These are phyloP conservation scores for Gymnodraco acuticeps DNA, from an alignment of 2,797 vertebrate species.

Conservation along the genomic window DNA sequence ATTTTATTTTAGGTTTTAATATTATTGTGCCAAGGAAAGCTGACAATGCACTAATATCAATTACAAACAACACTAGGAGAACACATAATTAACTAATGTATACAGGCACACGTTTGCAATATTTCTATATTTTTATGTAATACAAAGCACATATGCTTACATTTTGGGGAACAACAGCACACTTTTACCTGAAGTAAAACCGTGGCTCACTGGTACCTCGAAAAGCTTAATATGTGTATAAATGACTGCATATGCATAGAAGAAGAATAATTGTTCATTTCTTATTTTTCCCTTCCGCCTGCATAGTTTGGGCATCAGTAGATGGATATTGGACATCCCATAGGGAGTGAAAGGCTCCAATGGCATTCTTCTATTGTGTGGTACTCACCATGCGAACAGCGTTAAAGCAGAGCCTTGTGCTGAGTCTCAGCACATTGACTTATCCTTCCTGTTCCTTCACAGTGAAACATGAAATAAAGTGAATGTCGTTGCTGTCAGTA, in stretches of 20 bases:
- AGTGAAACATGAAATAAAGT: slow-evolving; percentile 14
- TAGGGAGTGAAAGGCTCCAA: neutral
- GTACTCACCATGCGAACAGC: neutral
- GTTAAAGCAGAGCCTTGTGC: neutral
- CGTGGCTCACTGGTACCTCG: neutral
- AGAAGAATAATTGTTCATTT: slow-evolving; percentile 15
- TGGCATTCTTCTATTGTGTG: neutral
- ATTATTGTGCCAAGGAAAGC: neutral
- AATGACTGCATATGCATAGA: neutral
- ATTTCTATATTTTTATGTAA: neutral
- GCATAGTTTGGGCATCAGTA: neutral
- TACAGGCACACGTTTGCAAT: neutral
- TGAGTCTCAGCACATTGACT: neutral
- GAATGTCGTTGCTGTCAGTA: slow-evolving; percentile 18
- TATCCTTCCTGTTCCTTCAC: slow-evolving; percentile 2
- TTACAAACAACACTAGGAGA: neutral
- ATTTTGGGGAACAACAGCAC: neutral
- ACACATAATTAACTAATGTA: neutral
- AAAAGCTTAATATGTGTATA: neutral
- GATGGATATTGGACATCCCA: neutral
- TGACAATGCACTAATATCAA: neutral
- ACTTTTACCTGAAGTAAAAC: slow-evolving; percentile 13
- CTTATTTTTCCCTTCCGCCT: slow-evolving; percentile 30
- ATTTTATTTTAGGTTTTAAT: too few relatives aligned
- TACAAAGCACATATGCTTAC: neutral